These are phyloP conservation scores for Cinara cedri DNA, from an alignment of 2,888 invertebrate genomes.

Conservation along the genomic window DNA sequence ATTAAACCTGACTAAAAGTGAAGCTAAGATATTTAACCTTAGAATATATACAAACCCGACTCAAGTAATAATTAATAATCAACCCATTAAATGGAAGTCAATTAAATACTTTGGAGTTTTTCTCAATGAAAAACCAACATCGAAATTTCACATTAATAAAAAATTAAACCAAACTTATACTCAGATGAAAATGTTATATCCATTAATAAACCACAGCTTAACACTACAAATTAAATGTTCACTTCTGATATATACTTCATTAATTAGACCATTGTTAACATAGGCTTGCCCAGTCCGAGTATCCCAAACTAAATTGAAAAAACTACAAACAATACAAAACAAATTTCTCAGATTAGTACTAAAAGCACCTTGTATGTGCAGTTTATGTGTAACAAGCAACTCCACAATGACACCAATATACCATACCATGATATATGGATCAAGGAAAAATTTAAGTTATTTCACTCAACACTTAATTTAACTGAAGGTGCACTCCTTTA, in stretches of 20 bases:
- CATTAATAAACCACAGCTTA: not conserved
- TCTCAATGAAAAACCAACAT: not conserved
- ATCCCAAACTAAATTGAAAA: too few species aligned
- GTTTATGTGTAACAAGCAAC: not conserved
- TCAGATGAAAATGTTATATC: not conserved
- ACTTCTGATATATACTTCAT: not conserved
- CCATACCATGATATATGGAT: too few species aligned
- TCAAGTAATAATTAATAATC: not conserved
- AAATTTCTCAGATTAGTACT: not conserved
- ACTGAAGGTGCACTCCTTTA: too few species aligned
- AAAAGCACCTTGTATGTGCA: not conserved
- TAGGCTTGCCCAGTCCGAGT: too few species aligned
- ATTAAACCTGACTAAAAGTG: not conserved
- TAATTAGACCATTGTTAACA: not conserved
- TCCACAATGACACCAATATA: not conserved
- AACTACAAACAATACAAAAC: not conserved
- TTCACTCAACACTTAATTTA: too few species aligned
- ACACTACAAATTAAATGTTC: not conserved
- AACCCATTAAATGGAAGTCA: not conserved
- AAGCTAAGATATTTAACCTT: not conserved
- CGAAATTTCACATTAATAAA: not conserved
- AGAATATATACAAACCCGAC: not conserved
- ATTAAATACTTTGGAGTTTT: not conserved
- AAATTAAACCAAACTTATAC: not conserved
- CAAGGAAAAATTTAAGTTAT: too few species aligned